A percentile compares a stretch with the other conserved stretches of the same genome.
phyloP scores from a whole-genome alignment of 2,888 invertebrate species.

The Drosophila ezoana region DNA sequence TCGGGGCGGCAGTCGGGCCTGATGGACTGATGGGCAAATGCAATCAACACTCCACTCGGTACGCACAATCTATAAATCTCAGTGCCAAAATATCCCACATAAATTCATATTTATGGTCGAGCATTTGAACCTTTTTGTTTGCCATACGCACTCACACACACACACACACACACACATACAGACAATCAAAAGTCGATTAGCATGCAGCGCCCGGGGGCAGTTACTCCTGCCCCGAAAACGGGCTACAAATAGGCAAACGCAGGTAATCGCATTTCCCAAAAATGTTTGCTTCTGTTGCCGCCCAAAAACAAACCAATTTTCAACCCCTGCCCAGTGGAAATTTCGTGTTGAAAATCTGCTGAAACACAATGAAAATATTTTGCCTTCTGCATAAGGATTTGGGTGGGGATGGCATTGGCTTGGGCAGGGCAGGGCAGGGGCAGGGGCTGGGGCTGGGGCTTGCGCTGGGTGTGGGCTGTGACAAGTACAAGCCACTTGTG shows the following conservation, averaged over 20 bases:
- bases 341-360: constrained; percentile 76
- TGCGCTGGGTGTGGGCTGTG: constrained; percentile 47
- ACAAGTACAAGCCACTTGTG: constrained; percentile 81
- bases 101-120: constrained; percentile 84
- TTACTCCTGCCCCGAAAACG: constrained; percentile 39
- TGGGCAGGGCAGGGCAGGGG: constrained; percentile 8
- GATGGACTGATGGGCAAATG: constrained; percentile 50
- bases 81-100: constrained; percentile 67
- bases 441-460: neutral
- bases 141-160: constrained; percentile 30
- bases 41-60: constrained; percentile 58
- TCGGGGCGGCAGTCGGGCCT: constrained; percentile 6
- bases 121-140: constrained; percentile 83
- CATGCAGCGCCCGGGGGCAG: constrained; percentile 62
- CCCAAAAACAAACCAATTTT: constrained; percentile 65
- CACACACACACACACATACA: constrained; percentile 41
- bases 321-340: constrained; percentile 55
- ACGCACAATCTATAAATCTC: constrained; percentile 67
- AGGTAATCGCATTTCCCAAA: constrained; percentile 81
- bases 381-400: constrained; percentile 30
- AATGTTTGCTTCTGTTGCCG: constrained; percentile 24
- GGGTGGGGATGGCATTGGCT: constrained; percentile 1
- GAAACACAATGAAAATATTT: constrained; percentile 82
- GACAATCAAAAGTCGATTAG: constrained; percentile 80
- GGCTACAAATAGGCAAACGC: constrained; percentile 81